These are phyloP conservation scores for Anthopleura sola DNA, from an alignment of 64 coral and sea anemone species.

Conservation along the genomic window DNA sequence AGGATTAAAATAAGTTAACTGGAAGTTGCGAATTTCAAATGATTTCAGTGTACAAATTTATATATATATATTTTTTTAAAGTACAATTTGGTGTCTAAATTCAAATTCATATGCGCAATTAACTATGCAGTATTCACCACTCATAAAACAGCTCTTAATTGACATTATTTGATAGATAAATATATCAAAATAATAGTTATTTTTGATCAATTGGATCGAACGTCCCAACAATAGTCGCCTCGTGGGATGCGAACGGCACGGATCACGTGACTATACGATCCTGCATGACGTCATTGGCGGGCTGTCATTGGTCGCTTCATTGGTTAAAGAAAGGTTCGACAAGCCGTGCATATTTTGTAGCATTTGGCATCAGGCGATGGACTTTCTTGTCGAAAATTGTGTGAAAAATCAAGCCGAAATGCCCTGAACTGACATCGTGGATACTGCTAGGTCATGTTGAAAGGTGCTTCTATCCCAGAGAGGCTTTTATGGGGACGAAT, in stretches of 20 bases:
- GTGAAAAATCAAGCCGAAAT: slow-evolving; percentile 5
- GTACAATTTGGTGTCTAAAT: background rate
- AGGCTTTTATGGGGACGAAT: slow-evolving; percentile 7
- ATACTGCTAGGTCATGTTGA: slow-evolving; percentile 29
- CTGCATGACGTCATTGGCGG: slow-evolving; percentile 20
- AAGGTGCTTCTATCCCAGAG: background rate
- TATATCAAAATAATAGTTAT: background rate
- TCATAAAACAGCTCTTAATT: background rate
- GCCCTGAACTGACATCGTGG: slow-evolving; percentile 18
- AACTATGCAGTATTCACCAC: background rate
- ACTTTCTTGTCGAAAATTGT: slow-evolving; percentile 2
- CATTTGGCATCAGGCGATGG: slow-evolving; percentile 2
- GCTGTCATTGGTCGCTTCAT: slow-evolving; percentile 22
- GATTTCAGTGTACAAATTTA: too few relatives aligned
- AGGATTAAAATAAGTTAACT: too few relatives aligned
- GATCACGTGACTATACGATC: slow-evolving; percentile 8
- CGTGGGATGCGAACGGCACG: slow-evolving; percentile 12
- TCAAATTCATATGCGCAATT: background rate
- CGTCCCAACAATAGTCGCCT: slow-evolving; percentile 19
- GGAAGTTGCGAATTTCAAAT: too few relatives aligned
- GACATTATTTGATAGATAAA: background rate
- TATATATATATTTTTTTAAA: background rate
- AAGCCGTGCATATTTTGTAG: slow-evolving; percentile 41
- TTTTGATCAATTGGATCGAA: background rate
- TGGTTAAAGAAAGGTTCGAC: slow-evolving; percentile 29